Base-by-base conservation (phyloP, 2,888 invertebrate genomes). In the Plebejus melissa region DNA sequence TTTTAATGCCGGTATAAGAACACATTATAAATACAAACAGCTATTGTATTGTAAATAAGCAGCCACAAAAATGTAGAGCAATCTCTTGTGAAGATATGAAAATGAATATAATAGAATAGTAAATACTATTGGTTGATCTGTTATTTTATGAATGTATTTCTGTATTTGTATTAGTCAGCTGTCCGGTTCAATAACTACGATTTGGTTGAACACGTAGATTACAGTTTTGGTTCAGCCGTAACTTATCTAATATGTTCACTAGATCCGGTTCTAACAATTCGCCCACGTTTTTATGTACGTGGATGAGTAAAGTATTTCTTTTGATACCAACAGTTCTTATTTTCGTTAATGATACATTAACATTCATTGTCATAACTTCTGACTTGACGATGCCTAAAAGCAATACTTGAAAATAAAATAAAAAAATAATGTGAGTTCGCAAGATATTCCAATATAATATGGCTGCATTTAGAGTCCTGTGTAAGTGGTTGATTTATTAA, bases 161-260 rank as follows among this genome's bases (percentile, higher is more conserved):
- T 65, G 60, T 65, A 65, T 65, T 65, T 32, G 32, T 32, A 65
- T 32, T 65, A 32, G 60, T 65, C 13, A 1, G 13, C 11, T 65
- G 28, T 28, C 28, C 0, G 32, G 60, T 4, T 9, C 28, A 60
- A 60, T 28, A 60, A 65, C 4, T 65, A 11, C 13, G 60, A 65
- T 65, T 65, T 65, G 60, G 60, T 60, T 60, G 4, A 65, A 65
- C 60, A 65, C 28, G 60, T 13, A 65, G 13, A 69, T 69, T 69
- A 38, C 38, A 16, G 38, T 6, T 32, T 38, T 38, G n/a, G 7
- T 38, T 28, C 36, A 36, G 69, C 7, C 69, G 13, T 38, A 69
- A 69, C 38, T n/a, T 69, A 69, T 22, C 38, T 69, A 69, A 69
- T 22, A 22, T n/a, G 69, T 36, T 69, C 60, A 69, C 38, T 41